phyloP scores from a whole-genome alignment of 2,797 vertebrate species.

The Leontocebus nigricollis region DNA sequence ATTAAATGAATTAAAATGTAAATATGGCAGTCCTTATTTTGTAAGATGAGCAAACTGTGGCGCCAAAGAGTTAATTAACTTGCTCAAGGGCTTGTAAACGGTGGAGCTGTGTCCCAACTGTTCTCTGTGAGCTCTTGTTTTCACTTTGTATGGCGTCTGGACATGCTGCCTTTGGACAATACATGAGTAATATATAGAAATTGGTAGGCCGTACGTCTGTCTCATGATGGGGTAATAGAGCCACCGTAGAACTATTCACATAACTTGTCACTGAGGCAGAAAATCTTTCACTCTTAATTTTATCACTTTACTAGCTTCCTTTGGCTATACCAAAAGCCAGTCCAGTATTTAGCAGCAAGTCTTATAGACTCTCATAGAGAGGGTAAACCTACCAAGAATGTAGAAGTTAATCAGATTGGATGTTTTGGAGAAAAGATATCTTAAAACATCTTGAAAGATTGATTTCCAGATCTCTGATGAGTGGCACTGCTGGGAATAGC shows the following conservation, averaged over 20 bases:
- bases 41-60: conserved; percentile 17
- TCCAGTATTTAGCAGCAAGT: conserved; percentile 13
- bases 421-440: not conserved
- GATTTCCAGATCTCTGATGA: conserved; percentile 26
- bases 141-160: not conserved
- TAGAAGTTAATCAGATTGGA: not conserved
- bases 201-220: not conserved
- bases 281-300: conserved; percentile 18
- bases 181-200: not conserved
- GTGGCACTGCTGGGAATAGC: not conserved
- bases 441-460: conserved; percentile 46
- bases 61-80: not conserved
- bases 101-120: not conserved
- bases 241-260: not conserved
- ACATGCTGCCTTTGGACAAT: not conserved
- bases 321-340: not conserved
- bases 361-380: not conserved
- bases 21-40: not conserved
- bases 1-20: not conserved
- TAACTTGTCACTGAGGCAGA: not conserved
- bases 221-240: not conserved
- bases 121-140: not conserved
- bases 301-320: not conserved
- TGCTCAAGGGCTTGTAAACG: not conserved
- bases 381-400: not conserved